Evolutionary conservation across 2,888 invertebrate genomes (phyloP), one percentile per base, ranked within the genome.

Genomic region (Margaritifera margaritifera): DNA sequence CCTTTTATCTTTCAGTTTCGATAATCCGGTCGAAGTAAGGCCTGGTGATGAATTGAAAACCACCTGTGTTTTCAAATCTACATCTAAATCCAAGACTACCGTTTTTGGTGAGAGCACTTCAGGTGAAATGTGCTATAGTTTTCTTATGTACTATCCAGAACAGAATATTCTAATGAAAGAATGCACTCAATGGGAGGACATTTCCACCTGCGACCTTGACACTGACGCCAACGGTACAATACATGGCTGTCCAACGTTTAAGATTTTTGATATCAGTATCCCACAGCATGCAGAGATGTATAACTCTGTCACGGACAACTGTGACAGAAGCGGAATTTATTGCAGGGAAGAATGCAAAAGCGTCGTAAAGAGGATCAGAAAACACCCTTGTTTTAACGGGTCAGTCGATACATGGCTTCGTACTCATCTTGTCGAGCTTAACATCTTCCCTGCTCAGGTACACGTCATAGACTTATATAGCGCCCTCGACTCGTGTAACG

Each of bases 81-180:
- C 68, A 11, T 59, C 66, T 1, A 66, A 69, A 52, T 59, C 62
- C 20, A 60, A 65, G 15, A 75, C 66, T 4, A 78, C 79, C 1
- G 72, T 70, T 25, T 78, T 64, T 24, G 86, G 86, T 4, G 76
- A 78, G 11, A 81, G 65, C 0, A 83, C 84, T 18, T 69, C 65
- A 11, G 83, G 84, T 25, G 84, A 86, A 70, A 86, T 86, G 86
- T 86, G 86, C 62, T 81, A 64, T 54, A 79, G 76, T 4, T 84
- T 83, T 71, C 11, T 86, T n/a, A 77, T 75, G 27, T 75, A 78
- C 59, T 83, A 84, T 69, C 82, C 84, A 0, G 62, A 59, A 57
- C 50, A 74, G 54, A 78, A 77, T 51, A 15, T 15, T 11, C 42
- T 42, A 15, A 11, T 15, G 11, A 42, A 42, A 69, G 72, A 24